Conservation (phyloP, 2,113 vertebrate genomes). For the Cairina moschata region DNA sequence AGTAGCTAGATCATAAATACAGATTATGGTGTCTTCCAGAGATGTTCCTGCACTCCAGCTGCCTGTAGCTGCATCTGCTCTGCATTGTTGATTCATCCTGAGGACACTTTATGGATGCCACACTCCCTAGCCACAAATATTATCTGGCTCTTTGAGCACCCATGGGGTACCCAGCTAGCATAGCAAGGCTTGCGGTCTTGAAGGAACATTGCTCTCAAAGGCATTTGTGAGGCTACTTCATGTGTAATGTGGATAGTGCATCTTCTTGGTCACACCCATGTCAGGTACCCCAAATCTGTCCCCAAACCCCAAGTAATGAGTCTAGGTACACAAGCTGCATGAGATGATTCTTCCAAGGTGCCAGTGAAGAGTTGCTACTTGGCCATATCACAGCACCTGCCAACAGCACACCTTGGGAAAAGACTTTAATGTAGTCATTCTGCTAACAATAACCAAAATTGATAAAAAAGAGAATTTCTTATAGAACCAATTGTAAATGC, state of each 20-base stretch:
- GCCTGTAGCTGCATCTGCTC: not conserved
- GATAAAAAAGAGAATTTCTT: not conserved
- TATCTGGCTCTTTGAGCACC: not conserved
- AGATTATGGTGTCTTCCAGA: not conserved
- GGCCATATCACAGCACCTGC: not conserved
- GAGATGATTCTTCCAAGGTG: not conserved
- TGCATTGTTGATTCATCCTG: not conserved
- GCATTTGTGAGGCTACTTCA: not conserved
- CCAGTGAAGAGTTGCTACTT: not conserved
- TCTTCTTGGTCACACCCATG: not conserved
- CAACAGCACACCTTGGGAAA: not conserved
- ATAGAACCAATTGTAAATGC: not conserved
- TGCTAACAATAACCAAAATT: not conserved
- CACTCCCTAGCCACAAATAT: not conserved
- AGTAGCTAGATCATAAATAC: not conserved
- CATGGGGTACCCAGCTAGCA: not conserved
- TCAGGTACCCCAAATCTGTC: not conserved
- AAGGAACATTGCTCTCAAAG: not conserved
- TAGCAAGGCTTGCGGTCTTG: not conserved
- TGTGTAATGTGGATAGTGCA: fast-evolving
- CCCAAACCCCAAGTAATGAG: not conserved
- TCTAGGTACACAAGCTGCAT: not conserved
- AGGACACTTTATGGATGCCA: not conserved
- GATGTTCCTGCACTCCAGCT: not conserved
- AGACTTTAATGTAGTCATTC: not conserved